phyloP scores from a whole-genome alignment of 2,888 invertebrate species.

The Chaetogeoica ovagalla region DNA sequence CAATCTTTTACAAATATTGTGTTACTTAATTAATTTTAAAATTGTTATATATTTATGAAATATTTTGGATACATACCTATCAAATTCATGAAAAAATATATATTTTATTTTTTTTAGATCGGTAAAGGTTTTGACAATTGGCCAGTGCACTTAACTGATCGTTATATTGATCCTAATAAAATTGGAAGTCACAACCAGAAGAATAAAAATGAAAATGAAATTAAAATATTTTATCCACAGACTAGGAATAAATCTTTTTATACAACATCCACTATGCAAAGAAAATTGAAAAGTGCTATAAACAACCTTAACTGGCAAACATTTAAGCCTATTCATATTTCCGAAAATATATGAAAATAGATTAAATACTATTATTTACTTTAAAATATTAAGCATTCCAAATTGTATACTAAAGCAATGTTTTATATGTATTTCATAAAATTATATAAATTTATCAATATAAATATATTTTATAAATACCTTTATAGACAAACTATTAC shows the following conservation, averaged over 20 bases:
- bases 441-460: too few relatives aligned
- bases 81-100: background rate
- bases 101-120: background rate
- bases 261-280: conserved; percentile 53
- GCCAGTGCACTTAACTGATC: background rate
- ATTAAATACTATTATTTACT: background rate
- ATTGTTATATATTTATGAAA: background rate
- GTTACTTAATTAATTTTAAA: background rate
- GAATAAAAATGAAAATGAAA: background rate
- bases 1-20: too few relatives aligned
- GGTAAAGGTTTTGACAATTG: conserved; percentile 15
- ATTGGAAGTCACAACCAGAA: background rate
- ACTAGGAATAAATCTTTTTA: conserved; percentile 54
- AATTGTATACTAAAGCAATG: too few relatives aligned
- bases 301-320: conserved; percentile 54
- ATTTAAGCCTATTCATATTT: conserved; percentile 50
- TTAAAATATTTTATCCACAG: conserved; percentile 52
- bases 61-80: too few relatives aligned
- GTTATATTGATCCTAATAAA: conserved; percentile 4
- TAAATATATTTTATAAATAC: too few relatives aligned
- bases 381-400: too few relatives aligned
- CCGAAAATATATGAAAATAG: background rate
- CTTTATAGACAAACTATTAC: too few relatives aligned
- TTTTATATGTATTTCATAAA: too few relatives aligned
- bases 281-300: conserved; percentile 53